A percentile compares a stretch with the other conserved stretches of the same genome.
These are phyloP conservation scores for Entomyzon cyanotis DNA, from an alignment of 2,113 vertebrate genomes.

Conservation along the genomic window DNA sequence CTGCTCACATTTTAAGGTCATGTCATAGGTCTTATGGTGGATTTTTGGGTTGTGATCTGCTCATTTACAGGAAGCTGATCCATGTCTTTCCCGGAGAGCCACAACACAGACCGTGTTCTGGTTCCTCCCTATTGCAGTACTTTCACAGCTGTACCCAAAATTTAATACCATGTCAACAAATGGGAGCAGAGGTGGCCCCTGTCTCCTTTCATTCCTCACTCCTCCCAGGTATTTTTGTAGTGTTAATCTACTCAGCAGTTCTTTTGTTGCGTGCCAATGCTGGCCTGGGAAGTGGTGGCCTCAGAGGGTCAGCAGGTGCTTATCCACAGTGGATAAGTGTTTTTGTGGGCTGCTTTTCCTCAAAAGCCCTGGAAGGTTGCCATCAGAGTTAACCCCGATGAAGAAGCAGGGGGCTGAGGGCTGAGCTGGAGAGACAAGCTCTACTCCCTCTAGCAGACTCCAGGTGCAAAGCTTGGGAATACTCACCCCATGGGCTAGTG, in stretches of 20 bases:
- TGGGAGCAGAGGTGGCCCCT: neutral
- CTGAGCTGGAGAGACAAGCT: neutral
- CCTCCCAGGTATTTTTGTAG: neutral
- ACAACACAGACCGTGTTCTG: neutral
- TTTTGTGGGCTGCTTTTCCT: neutral
- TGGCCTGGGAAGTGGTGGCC: neutral
- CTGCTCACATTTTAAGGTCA: neutral
- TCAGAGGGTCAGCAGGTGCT: neutral
- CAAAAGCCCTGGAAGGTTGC: neutral
- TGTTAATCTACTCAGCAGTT: neutral
- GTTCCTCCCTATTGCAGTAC: neutral
- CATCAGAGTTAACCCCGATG: neutral
- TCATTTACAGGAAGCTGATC: neutral
- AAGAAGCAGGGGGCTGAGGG: neutral
- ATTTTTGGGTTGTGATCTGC: neutral
- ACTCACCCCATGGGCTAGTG: neutral
- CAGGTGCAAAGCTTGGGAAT: neutral
- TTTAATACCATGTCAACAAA: accelerated
- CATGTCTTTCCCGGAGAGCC: neutral
- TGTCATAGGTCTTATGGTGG: neutral
- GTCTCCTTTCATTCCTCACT: neutral
- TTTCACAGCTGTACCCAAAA: neutral
- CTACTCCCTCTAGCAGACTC: neutral
- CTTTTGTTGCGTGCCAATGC: neutral
- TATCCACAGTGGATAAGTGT: neutral